Conservation (phyloP, 2,797 vertebrate species). For the Tangara arthus region DNA sequence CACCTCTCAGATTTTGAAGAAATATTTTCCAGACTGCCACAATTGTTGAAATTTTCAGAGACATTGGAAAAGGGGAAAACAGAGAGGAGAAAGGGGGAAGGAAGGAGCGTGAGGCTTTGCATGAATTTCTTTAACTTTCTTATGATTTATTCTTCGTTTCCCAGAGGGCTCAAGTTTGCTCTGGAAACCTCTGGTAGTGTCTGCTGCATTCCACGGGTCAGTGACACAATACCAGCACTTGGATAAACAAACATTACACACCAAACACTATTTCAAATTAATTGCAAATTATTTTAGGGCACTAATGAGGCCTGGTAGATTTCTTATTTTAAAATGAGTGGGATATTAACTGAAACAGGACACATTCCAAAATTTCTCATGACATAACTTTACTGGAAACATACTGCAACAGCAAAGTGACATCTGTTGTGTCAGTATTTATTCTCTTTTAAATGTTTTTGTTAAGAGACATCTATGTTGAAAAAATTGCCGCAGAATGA, state of each 20-base stretch:
- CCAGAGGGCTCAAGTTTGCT: neutral
- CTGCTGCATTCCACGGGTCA: neutral
- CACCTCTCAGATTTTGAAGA: rapidly evolving
- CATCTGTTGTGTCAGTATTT: neutral
- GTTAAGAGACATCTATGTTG: neutral
- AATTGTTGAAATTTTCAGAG: neutral
- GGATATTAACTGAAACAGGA: neutral
- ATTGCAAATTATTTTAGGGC: neutral
- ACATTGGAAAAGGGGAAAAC: neutral
- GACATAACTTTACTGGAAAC: neutral
- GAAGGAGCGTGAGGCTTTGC: neutral
- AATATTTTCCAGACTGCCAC: neutral
- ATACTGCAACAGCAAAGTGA: neutral
- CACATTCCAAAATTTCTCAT: neutral
- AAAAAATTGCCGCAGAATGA: neutral
- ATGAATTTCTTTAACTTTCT: neutral
- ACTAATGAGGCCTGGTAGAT: neutral
- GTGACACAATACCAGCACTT: neutral
- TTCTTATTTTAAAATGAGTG: neutral
- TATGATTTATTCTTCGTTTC: neutral
- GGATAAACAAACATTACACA: neutral
- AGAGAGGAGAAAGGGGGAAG: neutral
- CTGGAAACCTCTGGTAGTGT: neutral
- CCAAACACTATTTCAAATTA: neutral
- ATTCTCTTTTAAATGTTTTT: neutral